These are phyloP conservation scores for Euwallacea similis DNA, from an alignment of 1,140 invertebrate species.

Conservation along the genomic window DNA sequence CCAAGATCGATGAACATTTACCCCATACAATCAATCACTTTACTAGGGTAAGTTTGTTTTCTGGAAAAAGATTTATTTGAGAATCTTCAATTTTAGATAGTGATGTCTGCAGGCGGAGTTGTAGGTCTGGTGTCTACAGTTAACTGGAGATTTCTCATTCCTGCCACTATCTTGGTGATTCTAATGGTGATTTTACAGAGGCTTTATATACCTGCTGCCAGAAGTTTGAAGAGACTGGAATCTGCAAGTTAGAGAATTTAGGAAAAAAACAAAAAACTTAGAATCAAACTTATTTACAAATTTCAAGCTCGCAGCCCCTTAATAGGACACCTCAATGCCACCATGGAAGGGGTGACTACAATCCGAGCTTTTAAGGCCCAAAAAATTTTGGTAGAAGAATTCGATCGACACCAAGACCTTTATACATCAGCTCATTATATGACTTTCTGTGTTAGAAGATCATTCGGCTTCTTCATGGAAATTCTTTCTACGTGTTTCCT, in stretches of 20 bases:
- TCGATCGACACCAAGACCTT: constrained; percentile 76
- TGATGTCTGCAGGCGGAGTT: constrained; percentile 38
- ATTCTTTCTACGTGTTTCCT: constrained; percentile 75
- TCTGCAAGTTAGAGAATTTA: constrained; percentile 59
- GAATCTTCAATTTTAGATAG: constrained; percentile 31
- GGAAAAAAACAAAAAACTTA: not conserved
- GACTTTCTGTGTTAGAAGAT: constrained; percentile 63
- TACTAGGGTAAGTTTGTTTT: constrained; percentile 19
- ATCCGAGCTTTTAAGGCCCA: constrained; percentile 83
- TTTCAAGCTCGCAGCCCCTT: constrained; percentile 61
- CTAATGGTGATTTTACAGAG: constrained; percentile 59
- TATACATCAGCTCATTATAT: constrained; percentile 69
- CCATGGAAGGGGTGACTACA: constrained; percentile 75
- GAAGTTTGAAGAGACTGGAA: constrained; percentile 68
- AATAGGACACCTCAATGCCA: constrained; percentile 69
- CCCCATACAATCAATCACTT: constrained; percentile 52
- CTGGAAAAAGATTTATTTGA: not conserved
- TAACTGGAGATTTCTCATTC: constrained; percentile 41
- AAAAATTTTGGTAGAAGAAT: constrained; percentile 75
- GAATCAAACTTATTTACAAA: not conserved
- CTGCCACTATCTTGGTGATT: constrained; percentile 58
- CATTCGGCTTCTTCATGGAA: constrained; percentile 79
- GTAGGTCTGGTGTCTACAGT: constrained; percentile 40
- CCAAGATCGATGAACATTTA: constrained; percentile 66
- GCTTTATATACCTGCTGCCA: constrained; percentile 64